phyloP scores from a whole-genome alignment of 2,113 vertebrate species.

The Oreochromis spilurus region DNA sequence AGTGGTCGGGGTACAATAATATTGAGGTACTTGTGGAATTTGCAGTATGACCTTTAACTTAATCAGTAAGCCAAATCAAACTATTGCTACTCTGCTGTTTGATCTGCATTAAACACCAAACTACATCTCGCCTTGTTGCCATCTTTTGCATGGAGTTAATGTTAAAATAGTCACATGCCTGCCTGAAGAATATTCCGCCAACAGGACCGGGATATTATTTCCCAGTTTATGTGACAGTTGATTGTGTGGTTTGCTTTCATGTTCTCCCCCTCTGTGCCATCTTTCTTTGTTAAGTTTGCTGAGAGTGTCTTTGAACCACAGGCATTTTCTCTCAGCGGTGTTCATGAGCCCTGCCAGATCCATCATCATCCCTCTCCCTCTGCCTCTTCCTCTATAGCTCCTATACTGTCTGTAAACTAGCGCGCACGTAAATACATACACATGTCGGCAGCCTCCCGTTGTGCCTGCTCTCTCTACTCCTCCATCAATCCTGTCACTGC shows the following conservation, averaged over 20 bases:
- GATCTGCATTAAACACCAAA: background rate
- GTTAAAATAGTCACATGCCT: constrained; percentile 22
- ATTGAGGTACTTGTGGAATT: background rate
- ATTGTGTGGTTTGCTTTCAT: constrained; percentile 61
- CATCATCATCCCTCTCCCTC: constrained; percentile 50
- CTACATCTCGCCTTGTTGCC: background rate
- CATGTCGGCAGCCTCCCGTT: constrained; percentile 37
- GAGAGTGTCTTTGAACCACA: constrained; percentile 65
- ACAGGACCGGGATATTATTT: constrained; percentile 46
- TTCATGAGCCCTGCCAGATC: constrained; percentile 54
- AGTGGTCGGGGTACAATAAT: background rate
- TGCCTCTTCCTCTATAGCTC: constrained; percentile 38
- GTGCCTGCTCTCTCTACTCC: constrained; percentile 21
- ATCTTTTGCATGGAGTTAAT: background rate
- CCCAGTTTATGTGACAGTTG: constrained; percentile 62
- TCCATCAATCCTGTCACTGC: constrained; percentile 34
- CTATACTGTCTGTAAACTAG: constrained; percentile 13
- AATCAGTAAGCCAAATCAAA: background rate
- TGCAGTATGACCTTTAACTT: background rate
- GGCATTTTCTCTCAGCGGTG: constrained; percentile 61
- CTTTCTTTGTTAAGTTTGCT: constrained; percentile 67
- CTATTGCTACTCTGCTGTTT: background rate
- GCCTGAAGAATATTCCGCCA: constrained; percentile 10
- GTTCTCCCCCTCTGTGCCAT: constrained; percentile 56
- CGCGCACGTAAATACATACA: background rate